Evolutionary conservation across 2,113 vertebrate genomes (phyloP), one percentile per base, ranked within the genome.

Genomic region (Blennius ocellaris): DNA sequence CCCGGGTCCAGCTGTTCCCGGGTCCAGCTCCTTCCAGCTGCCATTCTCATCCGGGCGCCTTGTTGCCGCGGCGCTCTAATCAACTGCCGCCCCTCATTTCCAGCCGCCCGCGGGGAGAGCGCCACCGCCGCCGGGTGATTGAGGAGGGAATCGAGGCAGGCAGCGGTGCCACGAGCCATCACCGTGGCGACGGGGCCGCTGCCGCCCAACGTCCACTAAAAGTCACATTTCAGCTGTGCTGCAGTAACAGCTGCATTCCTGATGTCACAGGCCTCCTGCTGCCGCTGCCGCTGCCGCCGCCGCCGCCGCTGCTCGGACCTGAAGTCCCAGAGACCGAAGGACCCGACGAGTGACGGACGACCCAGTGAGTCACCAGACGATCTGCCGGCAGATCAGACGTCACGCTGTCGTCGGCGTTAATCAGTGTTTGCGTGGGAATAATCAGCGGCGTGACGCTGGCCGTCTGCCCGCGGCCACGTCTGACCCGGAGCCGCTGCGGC

Each of bases 1-100:
- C n/a, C n/a, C n/a, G n/a, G n/a, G n/a, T n/a, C n/a, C n/a, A n/a
- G n/a, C n/a, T n/a, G n/a, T n/a, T n/a, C n/a, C n/a, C n/a, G n/a
- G n/a, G n/a, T n/a, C n/a, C n/a, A n/a, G 21, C 41, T 49, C 37
- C 58, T 58, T 15, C 14, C 50, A 71, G 76, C 66, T 59, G 67
- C 76, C 56, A 71, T 73, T 75, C 80, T 68, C 39, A 54, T 63
- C 66, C 59, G 15, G 78, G 38, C 49, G 58, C 74, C 80, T 78
- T 78, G 36, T 78, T 73, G 78, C 70, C 15, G 21, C 21, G 45
- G 73, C 21, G 58, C 41, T 76, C 80, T 76, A 88, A 91, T 89
- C 75, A 83, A 81, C 80, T 61, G 78, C 85, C 76, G 70, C 70
- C 76, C 76, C 80, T 81, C 70, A 69, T 85, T 86, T 76, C 73